A percentile compares a stretch with the other conserved stretches of the same genome.
Conservation (phyloP, 2,797 vertebrate genomes). For the Bucorvus abyssinicus region DNA sequence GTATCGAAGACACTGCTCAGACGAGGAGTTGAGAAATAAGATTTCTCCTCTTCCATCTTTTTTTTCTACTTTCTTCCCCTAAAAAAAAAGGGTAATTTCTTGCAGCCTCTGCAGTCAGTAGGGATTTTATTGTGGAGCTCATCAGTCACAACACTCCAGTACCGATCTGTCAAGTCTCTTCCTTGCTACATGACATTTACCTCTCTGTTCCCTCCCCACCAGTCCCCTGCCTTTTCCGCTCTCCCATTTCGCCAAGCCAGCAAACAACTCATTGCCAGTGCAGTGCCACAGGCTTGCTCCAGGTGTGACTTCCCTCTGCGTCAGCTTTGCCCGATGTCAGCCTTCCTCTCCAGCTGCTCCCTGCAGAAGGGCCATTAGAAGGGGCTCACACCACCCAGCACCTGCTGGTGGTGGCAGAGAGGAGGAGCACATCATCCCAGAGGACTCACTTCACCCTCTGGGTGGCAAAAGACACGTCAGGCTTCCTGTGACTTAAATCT, state of each 20-base stretch:
- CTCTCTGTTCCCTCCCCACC: background rate
- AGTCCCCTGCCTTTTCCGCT: background rate
- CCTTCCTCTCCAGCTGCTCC: background rate
- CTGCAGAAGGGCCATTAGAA: background rate
- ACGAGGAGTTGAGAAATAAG: background rate
- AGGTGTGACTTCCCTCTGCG: background rate
- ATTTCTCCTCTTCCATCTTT: background rate
- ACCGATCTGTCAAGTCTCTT: conserved; percentile 4
- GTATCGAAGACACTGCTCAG: background rate
- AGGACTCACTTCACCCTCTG: background rate
- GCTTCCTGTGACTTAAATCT: background rate
- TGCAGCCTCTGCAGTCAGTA: background rate
- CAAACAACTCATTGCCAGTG: background rate
- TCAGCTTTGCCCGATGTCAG: fast-evolving
- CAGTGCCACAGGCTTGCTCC: background rate
- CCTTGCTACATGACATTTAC: background rate
- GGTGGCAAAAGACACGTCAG: background rate
- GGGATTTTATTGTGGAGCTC: conserved; percentile 6
- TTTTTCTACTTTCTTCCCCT: background rate
- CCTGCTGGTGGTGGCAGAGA: background rate
- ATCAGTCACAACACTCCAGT: background rate
- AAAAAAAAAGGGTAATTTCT: background rate
- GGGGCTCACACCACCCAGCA: background rate
- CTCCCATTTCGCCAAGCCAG: background rate
- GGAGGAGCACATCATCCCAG: background rate